Percentiles rank a stretch among this genome's conserved stretches.
Evolutionary conservation across 2,113 vertebrate species (phyloP).

Genomic region (Myocastor coypus): DNA sequence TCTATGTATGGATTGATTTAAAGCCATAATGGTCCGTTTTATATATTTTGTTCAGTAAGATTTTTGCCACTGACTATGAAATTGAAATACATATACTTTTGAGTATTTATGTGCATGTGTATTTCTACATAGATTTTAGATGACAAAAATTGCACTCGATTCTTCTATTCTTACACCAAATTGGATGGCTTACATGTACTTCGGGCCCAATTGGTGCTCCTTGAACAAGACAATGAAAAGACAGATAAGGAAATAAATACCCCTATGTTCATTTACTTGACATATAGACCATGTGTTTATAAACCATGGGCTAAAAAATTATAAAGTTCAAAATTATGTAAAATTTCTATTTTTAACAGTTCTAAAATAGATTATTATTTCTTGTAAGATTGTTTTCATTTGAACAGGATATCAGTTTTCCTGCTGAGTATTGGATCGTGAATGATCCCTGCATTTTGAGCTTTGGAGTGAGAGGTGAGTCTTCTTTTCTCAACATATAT

Average conservation of each 20-base stretch:
- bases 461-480: accelerated
- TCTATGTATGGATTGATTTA: not conserved
- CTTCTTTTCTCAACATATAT: not conserved
- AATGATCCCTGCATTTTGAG: accelerated
- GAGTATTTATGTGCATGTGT: not conserved
- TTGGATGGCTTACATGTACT: not conserved
- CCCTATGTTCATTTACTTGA: not conserved
- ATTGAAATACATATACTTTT: not conserved
- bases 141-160: not conserved
- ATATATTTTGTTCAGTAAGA: not conserved
- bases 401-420: not conserved
- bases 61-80: not conserved
- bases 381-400: not conserved
- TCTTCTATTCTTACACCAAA: not conserved
- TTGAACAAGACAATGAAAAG: not conserved
- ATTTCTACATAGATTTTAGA: not conserved
- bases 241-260: not conserved
- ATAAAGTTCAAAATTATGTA: not conserved
- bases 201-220: not conserved
- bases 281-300: not conserved
- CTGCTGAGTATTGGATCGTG: not conserved
- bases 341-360: not conserved
- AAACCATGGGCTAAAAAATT: not conserved
- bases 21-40: not conserved
- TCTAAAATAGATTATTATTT: not conserved